Evolutionary conservation across 2,888 invertebrate species (phyloP).

Genomic region (Parasteatoda lunata): DNA sequence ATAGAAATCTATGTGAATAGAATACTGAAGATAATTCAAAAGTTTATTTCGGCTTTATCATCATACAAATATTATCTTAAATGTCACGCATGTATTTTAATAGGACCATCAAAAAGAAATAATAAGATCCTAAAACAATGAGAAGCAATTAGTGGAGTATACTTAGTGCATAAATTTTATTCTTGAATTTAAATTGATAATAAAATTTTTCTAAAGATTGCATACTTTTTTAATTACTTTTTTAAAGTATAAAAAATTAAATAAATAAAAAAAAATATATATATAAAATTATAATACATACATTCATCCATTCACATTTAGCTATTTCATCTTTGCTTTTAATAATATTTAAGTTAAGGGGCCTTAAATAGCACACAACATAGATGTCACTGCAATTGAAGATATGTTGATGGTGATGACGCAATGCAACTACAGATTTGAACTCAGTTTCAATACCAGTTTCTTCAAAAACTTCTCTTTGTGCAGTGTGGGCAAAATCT

Average conservation of each 20-base stretch:
- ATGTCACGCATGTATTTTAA: no score
- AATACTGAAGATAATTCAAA: no score
- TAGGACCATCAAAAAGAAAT: no score
- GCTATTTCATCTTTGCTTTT: conserved; percentile 64
- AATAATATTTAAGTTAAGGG: conserved; percentile 73
- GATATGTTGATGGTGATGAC: conserved; percentile 85
- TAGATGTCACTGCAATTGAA: conserved; percentile 92
- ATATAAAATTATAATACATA: conserved; percentile 21
- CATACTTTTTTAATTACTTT: no score
- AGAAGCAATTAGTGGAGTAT: no score
- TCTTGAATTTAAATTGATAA: no score
- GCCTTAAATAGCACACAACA: conserved; percentile 82
- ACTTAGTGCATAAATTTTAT: no score
- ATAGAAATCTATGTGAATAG: no score
- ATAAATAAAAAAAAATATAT: conserved; percentile 3
- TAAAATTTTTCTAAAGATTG: no score
- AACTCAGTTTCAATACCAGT: conserved; percentile 87
- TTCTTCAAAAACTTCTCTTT: conserved; percentile 92
- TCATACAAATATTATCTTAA: no score
- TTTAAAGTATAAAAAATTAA: neutral
- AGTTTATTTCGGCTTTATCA: no score
- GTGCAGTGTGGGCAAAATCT: conserved; percentile 85
- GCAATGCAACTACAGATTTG: conserved; percentile 83
- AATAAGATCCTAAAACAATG: no score
- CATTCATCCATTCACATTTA: conserved; percentile 67